Evolutionary conservation across 2,797 vertebrate genomes (phyloP).

Genomic region (Rhincodon typus): DNA sequence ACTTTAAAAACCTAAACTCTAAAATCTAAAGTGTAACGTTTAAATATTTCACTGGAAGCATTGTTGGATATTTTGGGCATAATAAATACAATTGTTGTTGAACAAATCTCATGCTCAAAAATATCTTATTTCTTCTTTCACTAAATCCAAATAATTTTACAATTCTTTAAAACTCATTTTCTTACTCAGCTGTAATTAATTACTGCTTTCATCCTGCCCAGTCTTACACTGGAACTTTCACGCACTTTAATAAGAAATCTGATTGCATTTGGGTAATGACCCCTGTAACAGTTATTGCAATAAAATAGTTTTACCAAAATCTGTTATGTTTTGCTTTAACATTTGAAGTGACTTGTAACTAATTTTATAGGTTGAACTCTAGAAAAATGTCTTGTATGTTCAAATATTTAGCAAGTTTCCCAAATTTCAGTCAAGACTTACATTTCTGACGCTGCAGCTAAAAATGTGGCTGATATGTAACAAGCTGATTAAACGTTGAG

Average conservation of each 20-base stretch:
- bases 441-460: background rate
- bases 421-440: background rate
- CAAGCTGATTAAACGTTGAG: background rate
- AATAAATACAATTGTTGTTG: background rate
- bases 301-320: slow-evolving; percentile 14
- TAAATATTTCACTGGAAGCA: background rate
- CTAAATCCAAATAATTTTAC: background rate
- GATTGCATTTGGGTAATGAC: background rate
- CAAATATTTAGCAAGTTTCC: slow-evolving; percentile 7
- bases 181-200: background rate
- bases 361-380: background rate
- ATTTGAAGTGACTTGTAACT: slow-evolving; percentile 15
- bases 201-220: background rate
- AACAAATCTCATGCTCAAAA: background rate
- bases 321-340: slow-evolving; percentile 9
- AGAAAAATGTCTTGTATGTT: background rate
- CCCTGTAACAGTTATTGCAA: background rate
- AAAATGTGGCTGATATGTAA: background rate
- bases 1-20: no score
- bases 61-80: background rate
- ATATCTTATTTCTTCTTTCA: background rate
- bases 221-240: background rate
- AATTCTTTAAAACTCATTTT: background rate
- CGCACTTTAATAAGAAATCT: background rate
- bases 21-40: no score